Conservation (phyloP, 1,140 invertebrate genomes). For the Drosophila suzukii region DNA sequence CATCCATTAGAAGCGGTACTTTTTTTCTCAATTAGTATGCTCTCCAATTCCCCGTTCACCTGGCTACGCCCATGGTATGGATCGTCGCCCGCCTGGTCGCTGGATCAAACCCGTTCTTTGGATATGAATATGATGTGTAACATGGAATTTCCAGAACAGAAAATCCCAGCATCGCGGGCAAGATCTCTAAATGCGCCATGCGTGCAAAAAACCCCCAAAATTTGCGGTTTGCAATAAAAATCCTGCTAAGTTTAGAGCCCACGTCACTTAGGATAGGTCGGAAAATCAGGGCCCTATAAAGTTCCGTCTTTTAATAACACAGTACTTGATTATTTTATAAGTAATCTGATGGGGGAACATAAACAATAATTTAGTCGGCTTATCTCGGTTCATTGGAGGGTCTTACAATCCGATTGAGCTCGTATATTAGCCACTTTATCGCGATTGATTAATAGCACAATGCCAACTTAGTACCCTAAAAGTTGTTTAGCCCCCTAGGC, state of each 20-base stretch:
- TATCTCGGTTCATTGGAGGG: neutral
- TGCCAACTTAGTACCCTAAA: neutral
- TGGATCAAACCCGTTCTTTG: constrained; percentile 40
- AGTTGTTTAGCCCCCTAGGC: neutral
- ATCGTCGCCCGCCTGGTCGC: neutral
- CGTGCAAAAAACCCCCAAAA: constrained; percentile 36
- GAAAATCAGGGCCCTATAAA: neutral
- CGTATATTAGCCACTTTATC: constrained; percentile 1
- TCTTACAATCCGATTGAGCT: constrained; percentile 2
- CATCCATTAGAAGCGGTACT: constrained; percentile 32
- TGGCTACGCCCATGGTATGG: constrained; percentile 30
- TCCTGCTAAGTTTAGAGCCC: constrained; percentile 5
- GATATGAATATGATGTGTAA: constrained; percentile 33
- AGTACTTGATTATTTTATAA: constrained; percentile 1
- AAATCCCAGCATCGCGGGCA: constrained; percentile 22
- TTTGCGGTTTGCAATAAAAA: constrained; percentile 5
- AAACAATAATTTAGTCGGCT: neutral
- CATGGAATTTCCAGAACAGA: constrained; percentile 46
- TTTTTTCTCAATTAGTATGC: constrained; percentile 50
- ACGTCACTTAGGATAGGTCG: constrained; percentile 32
- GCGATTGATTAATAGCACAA: constrained; percentile 5
- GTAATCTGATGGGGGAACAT: neutral
- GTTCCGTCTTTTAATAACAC: neutral
- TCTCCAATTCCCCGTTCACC: constrained; percentile 32
- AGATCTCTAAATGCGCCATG: constrained; percentile 22